Evolutionary conservation across 2,113 vertebrate genomes (phyloP), one percentile per base, ranked within the genome.

Genomic region (Pandion haliaetus): DNA sequence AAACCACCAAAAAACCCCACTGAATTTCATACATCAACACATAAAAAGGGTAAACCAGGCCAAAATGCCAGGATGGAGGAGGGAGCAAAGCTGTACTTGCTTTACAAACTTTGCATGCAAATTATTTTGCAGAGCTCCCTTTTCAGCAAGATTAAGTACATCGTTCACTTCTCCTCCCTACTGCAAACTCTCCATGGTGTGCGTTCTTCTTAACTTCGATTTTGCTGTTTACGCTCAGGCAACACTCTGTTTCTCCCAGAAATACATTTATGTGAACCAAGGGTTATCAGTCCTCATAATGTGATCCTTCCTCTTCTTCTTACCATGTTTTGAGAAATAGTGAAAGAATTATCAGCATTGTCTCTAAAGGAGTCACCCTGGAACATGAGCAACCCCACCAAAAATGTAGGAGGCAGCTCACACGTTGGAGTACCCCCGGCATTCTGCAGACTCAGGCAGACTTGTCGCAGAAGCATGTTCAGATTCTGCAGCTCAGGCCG

Each of bases 1-100:
- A 94, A 74, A 10, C 2, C 6, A 62, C 19, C 9, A 11, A 34
- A 28, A 2, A 0, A 0, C 3, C 31, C 7, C 34, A 19, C 34
- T 7, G 78, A 77, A 70, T 78, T 85, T 44, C 32, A 11, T 8
- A 49, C 9, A 47, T 44, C 32, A 76, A 13, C 19, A 44, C 14
- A 17, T 34, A n/a, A 34, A 66, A 69, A 79, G 4, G 6, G 29
- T 12, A 52, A 71, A 61, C 12, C 16, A 58, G 44, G 67, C 52
- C 52, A 59, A 84, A 67, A 59, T 14, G 59, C 14, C 24, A 8
- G 5, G 32, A 36, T 19, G 31, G 42, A 31, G 24, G 44, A 85
- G 25, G 20, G 7, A 74, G 31, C 8, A 63, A 57, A 79, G 21
- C 47, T 89, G 26, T 55, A 66, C n/a, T 55, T 3, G 0, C 18